A percentile compares a stretch with the other conserved stretches of the same genome.
Evolutionary conservation across 2,888 invertebrate species (phyloP).

Genomic region (Orgyia antiqua): DNA sequence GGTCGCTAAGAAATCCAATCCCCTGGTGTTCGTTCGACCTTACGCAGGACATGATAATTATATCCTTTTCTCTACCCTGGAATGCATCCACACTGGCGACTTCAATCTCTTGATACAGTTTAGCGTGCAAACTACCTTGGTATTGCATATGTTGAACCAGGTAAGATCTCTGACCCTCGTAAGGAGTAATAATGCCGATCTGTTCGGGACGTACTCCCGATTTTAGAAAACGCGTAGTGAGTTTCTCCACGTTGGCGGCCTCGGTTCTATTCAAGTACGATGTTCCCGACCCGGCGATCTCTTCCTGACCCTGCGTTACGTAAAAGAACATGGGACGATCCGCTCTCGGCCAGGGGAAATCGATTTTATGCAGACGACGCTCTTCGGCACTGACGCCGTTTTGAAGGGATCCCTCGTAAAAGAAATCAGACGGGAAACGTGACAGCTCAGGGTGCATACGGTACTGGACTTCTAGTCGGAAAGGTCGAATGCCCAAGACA

Average conservation of each 20-base stretch:
- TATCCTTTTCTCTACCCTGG: conserved; percentile 99
- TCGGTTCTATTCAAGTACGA: conserved; percentile 99
- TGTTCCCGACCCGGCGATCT: conserved; percentile 98
- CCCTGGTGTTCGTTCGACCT: conserved; percentile 99
- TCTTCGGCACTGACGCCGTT: conserved; percentile 99
- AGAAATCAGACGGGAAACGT: conserved; percentile 98
- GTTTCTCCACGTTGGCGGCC: conserved; percentile 98
- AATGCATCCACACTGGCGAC: conserved; percentile 99
- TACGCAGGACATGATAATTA: conserved; percentile 99
- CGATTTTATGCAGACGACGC: conserved; percentile 90
- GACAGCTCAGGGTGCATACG: conserved; percentile 99
- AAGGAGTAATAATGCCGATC: conserved; percentile 99
- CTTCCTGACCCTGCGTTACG: conserved; percentile 98
- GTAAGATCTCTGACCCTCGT: conserved; percentile 98
- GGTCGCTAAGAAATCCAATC: conserved; percentile 99
- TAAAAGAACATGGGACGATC: conserved; percentile 99
- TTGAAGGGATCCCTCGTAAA: conserved; percentile 98
- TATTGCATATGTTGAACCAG: conserved; percentile 99
- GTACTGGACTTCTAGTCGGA: conserved; percentile 98
- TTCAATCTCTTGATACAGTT: conserved; percentile 98
- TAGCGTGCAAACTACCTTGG: conserved; percentile 97
- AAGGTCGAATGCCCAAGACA: conserved; percentile 97
- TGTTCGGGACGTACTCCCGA: conserved; percentile 98
- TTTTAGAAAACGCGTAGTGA: conserved; percentile 95
- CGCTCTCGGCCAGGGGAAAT: conserved; percentile 98